phyloP scores from a whole-genome alignment of 2,888 invertebrate genomes.

The Cabera pusaria region DNA sequence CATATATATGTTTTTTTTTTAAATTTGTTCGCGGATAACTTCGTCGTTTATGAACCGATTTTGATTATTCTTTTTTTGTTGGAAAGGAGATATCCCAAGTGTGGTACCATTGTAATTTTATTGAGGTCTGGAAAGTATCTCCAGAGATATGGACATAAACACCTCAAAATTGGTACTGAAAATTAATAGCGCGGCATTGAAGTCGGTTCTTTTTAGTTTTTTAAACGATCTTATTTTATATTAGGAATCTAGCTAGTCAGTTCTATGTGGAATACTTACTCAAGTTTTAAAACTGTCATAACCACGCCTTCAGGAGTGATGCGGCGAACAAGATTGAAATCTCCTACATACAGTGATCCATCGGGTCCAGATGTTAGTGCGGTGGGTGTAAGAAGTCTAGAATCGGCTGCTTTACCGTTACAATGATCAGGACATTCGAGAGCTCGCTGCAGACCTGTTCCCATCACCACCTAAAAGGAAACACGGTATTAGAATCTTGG shows the following conservation, averaged over 20 bases:
- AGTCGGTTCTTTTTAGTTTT: neutral
- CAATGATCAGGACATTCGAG: conserved; percentile 94
- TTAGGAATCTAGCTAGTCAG: too few relatives aligned
- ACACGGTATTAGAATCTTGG: conserved; percentile 2
- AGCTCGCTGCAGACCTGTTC: conserved; percentile 93
- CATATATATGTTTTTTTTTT: too few relatives aligned
- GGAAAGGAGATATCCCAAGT: too few relatives aligned
- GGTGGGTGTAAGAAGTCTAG: conserved; percentile 95
- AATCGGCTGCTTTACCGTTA: conserved; percentile 92
- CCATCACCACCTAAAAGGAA: conserved; percentile 90
- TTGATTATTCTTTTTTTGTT: too few relatives aligned
- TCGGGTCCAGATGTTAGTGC: conserved; percentile 97
- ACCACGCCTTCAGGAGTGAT: conserved; percentile 95
- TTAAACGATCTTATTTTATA: neutral
- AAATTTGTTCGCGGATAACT: too few relatives aligned
- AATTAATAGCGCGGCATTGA: too few relatives aligned
- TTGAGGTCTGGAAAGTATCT: too few relatives aligned
- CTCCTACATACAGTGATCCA: conserved; percentile 98
- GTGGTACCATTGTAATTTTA: too few relatives aligned
- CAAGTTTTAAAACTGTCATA: conserved; percentile 93
- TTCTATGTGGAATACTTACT: conserved; percentile 73
- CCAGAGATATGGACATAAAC: too few relatives aligned
- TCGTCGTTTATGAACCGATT: too few relatives aligned
- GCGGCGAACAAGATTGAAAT: conserved; percentile 96
- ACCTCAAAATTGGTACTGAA: too few relatives aligned